Evolutionary conservation across 2,888 invertebrate species (phyloP).

Genomic region (Tryphoninae sp.): DNA sequence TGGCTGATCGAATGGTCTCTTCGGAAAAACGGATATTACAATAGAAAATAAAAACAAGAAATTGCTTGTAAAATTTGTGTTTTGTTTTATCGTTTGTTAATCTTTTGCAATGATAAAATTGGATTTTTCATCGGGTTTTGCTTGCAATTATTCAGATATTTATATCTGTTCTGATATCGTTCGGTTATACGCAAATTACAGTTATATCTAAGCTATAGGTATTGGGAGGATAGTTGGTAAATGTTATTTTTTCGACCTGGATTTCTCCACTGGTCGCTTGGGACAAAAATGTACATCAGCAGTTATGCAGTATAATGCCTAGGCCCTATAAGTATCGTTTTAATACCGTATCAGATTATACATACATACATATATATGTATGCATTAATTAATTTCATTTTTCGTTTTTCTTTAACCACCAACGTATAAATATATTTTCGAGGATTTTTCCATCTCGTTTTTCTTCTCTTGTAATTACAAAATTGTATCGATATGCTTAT

Average conservation of each 20-base stretch:
- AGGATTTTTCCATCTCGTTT: slow-evolving; percentile 63
- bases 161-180: slow-evolving; percentile 6
- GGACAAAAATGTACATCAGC: slow-evolving; percentile 55
- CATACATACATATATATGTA: slow-evolving; percentile 1
- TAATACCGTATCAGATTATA: slow-evolving; percentile 38
- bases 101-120: slow-evolving; percentile 9
- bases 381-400: slow-evolving; percentile 20
- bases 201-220: slow-evolving; percentile 2
- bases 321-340: slow-evolving; percentile 34
- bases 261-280: background rate
- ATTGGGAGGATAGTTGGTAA: slow-evolving; percentile 19
- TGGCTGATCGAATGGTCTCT: background rate
- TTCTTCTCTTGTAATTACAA: slow-evolving; percentile 69
- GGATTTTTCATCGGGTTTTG: background rate
- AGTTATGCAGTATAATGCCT: slow-evolving; percentile 45
- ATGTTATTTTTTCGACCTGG: slow-evolving; percentile 19
- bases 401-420: slow-evolving; percentile 62
- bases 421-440: slow-evolving; percentile 77
- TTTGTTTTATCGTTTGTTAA: slow-evolving; percentile 34
- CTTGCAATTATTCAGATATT: background rate
- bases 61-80: slow-evolving; percentile 17
- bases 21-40: slow-evolving; percentile 16
- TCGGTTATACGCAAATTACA: slow-evolving; percentile 25
- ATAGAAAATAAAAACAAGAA: slow-evolving; percentile 38
- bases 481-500: slow-evolving; percentile 76